Percentiles rank a stretch among this genome's conserved stretches.
Conservation (phyloP, 2,113 vertebrate genomes). For the Quiscalus mexicanus region DNA sequence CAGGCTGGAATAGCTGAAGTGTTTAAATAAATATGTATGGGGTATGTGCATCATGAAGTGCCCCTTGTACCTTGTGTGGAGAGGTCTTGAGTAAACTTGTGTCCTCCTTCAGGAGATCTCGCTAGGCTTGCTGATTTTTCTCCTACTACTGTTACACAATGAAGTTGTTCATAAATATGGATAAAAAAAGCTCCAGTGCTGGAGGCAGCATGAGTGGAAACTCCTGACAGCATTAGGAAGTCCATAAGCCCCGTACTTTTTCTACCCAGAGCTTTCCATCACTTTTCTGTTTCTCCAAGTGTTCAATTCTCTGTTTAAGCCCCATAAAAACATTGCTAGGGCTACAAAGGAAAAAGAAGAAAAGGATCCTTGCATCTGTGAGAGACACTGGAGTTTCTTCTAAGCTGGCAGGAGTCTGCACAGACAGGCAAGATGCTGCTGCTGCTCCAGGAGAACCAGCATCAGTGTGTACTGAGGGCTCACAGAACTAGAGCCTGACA, state of each 20-base stretch:
- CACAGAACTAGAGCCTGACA: not conserved
- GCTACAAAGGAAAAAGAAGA: not conserved
- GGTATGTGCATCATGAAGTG: not conserved
- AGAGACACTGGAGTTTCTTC: not conserved
- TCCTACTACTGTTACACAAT: not conserved
- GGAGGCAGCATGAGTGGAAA: not conserved
- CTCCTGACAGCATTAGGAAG: not conserved
- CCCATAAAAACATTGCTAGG: not conserved
- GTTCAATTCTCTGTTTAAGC: not conserved
- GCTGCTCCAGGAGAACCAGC: not conserved
- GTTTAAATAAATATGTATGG: not conserved
- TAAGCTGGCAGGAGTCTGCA: not conserved
- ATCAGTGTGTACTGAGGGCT: fast-evolving
- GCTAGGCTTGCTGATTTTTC: not conserved
- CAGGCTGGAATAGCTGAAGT: not conserved
- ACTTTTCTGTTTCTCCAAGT: not conserved
- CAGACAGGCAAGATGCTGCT: not conserved
- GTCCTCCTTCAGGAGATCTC: not conserved
- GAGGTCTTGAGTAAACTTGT: not conserved
- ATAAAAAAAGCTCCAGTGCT: not conserved
- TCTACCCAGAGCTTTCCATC: not conserved
- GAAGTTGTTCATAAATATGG: not conserved
- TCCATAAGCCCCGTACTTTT: not conserved
- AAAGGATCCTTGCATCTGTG: not conserved
- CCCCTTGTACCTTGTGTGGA: not conserved